phyloP scores from a whole-genome alignment of 2,888 invertebrate species.

The Scaptodrosophila latifasciaeformis region DNA sequence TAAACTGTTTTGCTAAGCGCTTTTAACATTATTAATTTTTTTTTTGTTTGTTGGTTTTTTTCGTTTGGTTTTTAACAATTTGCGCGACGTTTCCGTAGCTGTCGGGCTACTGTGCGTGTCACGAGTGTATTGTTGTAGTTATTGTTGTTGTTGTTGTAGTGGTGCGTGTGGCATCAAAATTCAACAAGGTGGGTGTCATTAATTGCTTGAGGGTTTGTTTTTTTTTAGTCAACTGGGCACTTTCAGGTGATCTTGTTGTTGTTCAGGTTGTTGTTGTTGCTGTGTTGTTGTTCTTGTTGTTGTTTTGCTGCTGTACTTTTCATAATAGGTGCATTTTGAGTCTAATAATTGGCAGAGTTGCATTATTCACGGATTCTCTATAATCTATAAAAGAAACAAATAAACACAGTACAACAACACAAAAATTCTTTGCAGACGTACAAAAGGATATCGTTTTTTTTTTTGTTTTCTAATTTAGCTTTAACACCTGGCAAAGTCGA shows the following conservation, averaged over 20 bases:
- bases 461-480: too few species aligned
- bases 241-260: conserved; percentile 41
- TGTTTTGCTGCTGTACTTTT: conserved; percentile 7
- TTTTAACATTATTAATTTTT: too few species aligned
- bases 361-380: conserved; percentile 67
- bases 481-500: too few species aligned
- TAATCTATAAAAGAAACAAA: conserved; percentile 54
- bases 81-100: neutral
- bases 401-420: conserved; percentile 59
- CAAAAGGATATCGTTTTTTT: conserved; percentile 35
- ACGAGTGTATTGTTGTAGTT: conserved; percentile 23
- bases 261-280: conserved; percentile 43
- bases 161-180: conserved; percentile 39
- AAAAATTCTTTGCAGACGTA: conserved; percentile 47
- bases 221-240: conserved; percentile 41
- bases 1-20: too few species aligned
- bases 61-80: neutral
- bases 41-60: neutral
- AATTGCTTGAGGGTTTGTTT: conserved; percentile 15
- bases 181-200: conserved; percentile 47
- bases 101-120: conserved; percentile 57
- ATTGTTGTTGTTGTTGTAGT: conserved; percentile 32
- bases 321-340: conserved; percentile 47
- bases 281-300: conserved; percentile 32
- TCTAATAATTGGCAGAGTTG: conserved; percentile 65